phyloP scores from a whole-genome alignment of 1,140 invertebrate genomes.

The Trichonephila clavipes region DNA sequence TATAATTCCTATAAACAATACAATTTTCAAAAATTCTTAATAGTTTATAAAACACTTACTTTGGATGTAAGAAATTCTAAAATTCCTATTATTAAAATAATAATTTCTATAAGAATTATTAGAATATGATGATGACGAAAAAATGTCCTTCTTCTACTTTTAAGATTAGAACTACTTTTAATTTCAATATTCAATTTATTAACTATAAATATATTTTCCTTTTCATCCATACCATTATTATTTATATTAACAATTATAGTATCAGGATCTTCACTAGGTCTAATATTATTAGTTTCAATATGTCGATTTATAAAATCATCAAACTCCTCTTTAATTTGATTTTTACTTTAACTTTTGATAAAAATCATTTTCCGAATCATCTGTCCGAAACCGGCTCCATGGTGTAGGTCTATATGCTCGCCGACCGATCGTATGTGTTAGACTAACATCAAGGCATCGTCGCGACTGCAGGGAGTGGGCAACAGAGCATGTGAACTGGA shows the following conservation, averaged over 20 bases:
- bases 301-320: no score
- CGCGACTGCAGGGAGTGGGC: no score
- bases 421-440: no score
- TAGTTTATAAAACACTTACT: no score
- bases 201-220: not conserved
- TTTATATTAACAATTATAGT: conserved; percentile 18
- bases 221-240: not conserved
- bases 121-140: conserved; percentile 62
- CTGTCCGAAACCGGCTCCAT: no score
- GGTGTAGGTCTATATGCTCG: no score
- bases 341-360: no score
- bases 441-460: no score
- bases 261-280: not conserved
- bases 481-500: no score
- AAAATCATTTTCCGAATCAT: not conserved
- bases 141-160: not conserved
- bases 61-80: conserved; percentile 12
- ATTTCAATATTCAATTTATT: conserved; percentile 5
- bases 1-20: no score
- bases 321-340: no score
- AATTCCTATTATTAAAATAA: not conserved
- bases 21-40: no score
- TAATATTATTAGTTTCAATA: not conserved
- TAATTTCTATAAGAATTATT: conserved; percentile 33
- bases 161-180: conserved; percentile 38